These are phyloP conservation scores for Sinhomidia bicolor DNA, from an alignment of 2,888 invertebrate genomes.

Conservation along the genomic window DNA sequence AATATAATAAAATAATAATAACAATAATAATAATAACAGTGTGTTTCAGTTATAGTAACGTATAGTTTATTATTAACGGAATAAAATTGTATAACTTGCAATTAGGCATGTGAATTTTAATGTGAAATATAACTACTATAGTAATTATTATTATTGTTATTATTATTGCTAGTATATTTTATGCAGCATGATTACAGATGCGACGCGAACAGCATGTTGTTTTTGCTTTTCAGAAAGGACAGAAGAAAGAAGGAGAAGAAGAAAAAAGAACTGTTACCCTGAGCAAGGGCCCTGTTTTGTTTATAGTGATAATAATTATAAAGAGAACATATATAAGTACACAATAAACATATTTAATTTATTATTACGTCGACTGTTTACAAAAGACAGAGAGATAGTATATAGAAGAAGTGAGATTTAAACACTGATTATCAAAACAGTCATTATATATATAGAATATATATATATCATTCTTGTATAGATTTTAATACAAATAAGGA, in stretches of 20 bases:
- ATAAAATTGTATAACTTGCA: too few species aligned
- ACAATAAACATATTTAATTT: conserved; percentile 56
- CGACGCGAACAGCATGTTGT: conserved; percentile 9
- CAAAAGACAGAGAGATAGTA: conserved; percentile 51
- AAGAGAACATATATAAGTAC: conserved; percentile 37
- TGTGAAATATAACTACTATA: background rate
- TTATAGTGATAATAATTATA: conserved; percentile 52
- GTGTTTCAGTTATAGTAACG: too few species aligned
- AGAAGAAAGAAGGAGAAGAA: conserved; percentile 80
- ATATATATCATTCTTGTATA: conserved; percentile 19
- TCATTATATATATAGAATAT: conserved; percentile 23
- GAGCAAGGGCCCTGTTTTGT: conserved; percentile 66
- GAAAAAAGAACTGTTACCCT: conserved; percentile 72
- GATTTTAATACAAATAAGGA: conserved; percentile 42
- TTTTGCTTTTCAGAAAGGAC: conserved; percentile 73
- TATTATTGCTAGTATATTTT: background rate
- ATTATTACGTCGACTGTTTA: conserved; percentile 61
- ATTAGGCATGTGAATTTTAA: background rate
- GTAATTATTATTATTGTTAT: background rate
- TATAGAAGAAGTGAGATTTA: conserved; percentile 61
- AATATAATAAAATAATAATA: background rate
- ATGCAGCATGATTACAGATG: conserved; percentile 20
- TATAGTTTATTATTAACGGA: too few species aligned
- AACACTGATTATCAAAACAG: conserved; percentile 46
- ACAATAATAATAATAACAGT: background rate